These are phyloP conservation scores for Drosophila peninsularis DNA, from an alignment of 2,888 invertebrate species.

Conservation along the genomic window DNA sequence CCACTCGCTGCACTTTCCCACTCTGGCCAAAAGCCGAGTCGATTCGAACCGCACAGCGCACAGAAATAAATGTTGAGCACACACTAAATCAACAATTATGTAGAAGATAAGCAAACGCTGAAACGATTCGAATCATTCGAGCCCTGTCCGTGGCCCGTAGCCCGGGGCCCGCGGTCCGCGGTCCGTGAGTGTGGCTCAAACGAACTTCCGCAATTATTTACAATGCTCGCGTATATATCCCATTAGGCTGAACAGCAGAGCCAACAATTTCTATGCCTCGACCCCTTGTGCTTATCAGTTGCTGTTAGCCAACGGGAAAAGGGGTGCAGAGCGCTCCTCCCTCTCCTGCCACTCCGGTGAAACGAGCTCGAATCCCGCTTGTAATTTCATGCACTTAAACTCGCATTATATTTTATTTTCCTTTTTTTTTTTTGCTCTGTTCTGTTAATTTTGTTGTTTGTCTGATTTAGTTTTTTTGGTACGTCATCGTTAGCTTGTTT, in stretches of 20 bases:
- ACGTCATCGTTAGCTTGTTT: conserved; percentile 66
- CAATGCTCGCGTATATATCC: conserved; percentile 55
- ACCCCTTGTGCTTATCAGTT: conserved; percentile 27
- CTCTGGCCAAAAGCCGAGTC: neutral
- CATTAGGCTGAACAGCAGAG: conserved; percentile 61
- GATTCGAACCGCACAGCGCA: conserved; percentile 29
- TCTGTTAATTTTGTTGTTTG: conserved; percentile 72
- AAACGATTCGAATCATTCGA: conserved; percentile 18
- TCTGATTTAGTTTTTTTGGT: conserved; percentile 64
- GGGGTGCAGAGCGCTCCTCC: conserved; percentile 34
- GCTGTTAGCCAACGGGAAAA: conserved; percentile 26
- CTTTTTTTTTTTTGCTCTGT: conserved; percentile 37
- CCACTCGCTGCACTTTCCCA: neutral
- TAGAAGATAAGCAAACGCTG: conserved; percentile 67
- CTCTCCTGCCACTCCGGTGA: neutral
- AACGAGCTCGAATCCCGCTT: conserved; percentile 30
- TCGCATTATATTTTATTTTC: conserved; percentile 57
- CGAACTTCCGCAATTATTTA: conserved; percentile 81
- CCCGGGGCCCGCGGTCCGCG: conserved; percentile 22
- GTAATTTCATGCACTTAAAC: conserved; percentile 78
- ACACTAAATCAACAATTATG: conserved; percentile 79
- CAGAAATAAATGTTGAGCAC: conserved; percentile 71
- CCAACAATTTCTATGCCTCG: conserved; percentile 36
- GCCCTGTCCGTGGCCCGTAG: neutral
- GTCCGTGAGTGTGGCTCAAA: conserved; percentile 52